A percentile compares a stretch with the other conserved stretches of the same genome.
Conservation (phyloP, 2,797 vertebrate species). For the Muscicapa striata region DNA sequence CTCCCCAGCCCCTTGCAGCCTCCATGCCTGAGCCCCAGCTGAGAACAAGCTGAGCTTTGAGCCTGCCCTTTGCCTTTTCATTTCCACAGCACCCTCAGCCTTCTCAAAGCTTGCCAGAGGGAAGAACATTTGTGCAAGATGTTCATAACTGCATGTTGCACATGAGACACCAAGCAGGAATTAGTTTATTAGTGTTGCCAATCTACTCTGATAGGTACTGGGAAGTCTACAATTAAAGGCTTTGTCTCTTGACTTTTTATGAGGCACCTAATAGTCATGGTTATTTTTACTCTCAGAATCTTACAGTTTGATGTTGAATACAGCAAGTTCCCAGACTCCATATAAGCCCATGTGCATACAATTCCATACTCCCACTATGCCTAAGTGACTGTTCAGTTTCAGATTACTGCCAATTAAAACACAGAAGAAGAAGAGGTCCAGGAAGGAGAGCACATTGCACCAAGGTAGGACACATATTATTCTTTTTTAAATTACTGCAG, state of each 20-base stretch:
- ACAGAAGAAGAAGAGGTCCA: not conserved
- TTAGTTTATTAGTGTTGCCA: not conserved
- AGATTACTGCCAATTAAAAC: constrained; percentile 28
- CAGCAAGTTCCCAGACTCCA: not conserved
- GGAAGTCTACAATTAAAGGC: not conserved
- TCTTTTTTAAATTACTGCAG: not conserved
- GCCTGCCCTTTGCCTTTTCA: not conserved
- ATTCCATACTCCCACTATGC: not conserved
- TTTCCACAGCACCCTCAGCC: not conserved
- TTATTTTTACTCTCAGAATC: not conserved
- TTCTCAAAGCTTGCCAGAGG: not conserved
- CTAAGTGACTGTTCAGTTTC: not conserved
- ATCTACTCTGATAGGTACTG: not conserved
- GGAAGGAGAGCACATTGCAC: not conserved
- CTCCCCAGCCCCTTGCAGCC: not conserved
- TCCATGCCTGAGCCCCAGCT: not conserved
- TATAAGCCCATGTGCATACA: not conserved
- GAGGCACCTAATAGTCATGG: not conserved
- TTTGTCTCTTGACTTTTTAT: not conserved
- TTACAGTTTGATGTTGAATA: not conserved
- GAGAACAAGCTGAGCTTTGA: not conserved
- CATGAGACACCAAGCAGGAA: not conserved
- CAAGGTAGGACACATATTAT: not conserved
- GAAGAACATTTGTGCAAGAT: not conserved
- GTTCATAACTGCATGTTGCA: not conserved